Conservation (phyloP, 2,888 invertebrate species). For the Keiferia lycopersicella region DNA sequence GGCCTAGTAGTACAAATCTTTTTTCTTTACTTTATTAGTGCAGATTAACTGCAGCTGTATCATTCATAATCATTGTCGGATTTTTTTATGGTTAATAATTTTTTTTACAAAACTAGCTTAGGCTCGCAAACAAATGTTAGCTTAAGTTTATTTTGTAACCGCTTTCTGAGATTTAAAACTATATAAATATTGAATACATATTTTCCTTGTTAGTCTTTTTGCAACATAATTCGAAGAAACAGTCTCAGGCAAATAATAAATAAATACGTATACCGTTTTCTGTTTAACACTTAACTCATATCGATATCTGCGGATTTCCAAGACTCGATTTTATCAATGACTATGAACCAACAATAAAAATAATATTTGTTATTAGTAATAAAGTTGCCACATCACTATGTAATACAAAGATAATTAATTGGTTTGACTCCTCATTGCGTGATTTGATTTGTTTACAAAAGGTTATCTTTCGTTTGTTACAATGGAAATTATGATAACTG, state of each 20-base stretch:
- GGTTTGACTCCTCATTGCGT: slow-evolving; percentile 3
- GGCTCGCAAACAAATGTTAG: no score
- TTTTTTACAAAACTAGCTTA: no score
- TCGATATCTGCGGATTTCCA: neutral
- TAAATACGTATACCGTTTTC: neutral
- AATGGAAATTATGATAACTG: neutral
- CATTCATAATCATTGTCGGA: no score
- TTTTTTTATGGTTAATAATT: no score
- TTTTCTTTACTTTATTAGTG: no score
- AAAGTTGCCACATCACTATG: slow-evolving; percentile 2
- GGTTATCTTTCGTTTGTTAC: slow-evolving; percentile 3
- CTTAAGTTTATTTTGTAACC: no score
- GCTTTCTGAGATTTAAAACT: no score
- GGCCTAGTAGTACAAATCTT: no score
- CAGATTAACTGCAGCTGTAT: no score
- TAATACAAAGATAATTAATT: slow-evolving; percentile 5
- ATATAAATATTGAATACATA: no score
- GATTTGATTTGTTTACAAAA: slow-evolving; percentile 11
- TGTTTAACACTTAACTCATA: no score
- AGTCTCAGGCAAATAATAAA: slow-evolving; percentile 4
- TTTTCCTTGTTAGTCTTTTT: slow-evolving; percentile 2
- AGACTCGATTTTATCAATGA: slow-evolving; percentile 1
- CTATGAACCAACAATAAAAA: neutral
- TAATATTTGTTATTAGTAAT: neutral
- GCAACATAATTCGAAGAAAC: neutral